Evolutionary conservation across 2,113 vertebrate genomes (phyloP).

Genomic region (Mormoops blainvillei): DNA sequence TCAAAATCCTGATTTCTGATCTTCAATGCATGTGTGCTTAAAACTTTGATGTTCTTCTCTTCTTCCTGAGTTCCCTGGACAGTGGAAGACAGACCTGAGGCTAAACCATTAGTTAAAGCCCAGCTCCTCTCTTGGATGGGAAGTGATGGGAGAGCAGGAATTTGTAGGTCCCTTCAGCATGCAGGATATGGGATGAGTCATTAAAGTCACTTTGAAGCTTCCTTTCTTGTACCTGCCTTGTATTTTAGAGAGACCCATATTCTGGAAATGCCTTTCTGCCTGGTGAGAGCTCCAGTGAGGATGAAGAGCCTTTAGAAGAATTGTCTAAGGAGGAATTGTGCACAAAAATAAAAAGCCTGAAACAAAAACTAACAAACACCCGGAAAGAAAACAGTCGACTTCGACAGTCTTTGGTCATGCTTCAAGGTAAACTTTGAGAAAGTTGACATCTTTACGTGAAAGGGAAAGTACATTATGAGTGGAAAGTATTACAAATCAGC

Average conservation of each 20-base stretch:
- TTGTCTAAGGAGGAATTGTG: slow-evolving; percentile 81
- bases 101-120: background rate
- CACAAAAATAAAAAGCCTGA: slow-evolving; percentile 80
- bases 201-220: background rate
- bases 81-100: background rate
- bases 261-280: slow-evolving; percentile 77
- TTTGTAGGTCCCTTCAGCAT: background rate
- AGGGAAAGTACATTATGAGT: slow-evolving; percentile 6
- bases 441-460: slow-evolving; percentile 33
- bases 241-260: slow-evolving; percentile 75
- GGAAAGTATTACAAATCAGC: background rate
- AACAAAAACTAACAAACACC: slow-evolving; percentile 78
- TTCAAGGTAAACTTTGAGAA: slow-evolving; percentile 78
- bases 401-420: slow-evolving; percentile 81
- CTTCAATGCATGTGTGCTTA: background rate
- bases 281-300: slow-evolving; percentile 80
- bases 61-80: background rate
- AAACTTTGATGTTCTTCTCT: background rate
- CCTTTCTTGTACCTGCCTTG: slow-evolving; percentile 43
- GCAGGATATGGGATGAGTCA: background rate
- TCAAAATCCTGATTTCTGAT: background rate
- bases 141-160: background rate
- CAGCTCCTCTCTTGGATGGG: background rate
- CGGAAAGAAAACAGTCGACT: slow-evolving; percentile 81
- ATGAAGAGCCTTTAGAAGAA: slow-evolving; percentile 80